Evolutionary conservation across 2,888 invertebrate species (phyloP).

Genomic region (Masnerella sp.): DNA sequence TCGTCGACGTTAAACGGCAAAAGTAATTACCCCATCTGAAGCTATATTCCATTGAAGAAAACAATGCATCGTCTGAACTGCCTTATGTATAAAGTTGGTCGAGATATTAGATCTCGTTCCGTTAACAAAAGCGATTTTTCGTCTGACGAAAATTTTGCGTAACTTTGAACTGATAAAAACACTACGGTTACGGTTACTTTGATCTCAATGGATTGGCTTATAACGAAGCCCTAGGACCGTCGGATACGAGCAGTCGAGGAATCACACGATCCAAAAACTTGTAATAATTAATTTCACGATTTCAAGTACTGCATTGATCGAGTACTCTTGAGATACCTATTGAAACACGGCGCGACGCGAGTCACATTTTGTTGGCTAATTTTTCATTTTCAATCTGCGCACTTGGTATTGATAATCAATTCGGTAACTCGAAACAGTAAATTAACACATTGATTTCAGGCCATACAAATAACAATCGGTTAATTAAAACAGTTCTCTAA

Average conservation of each 20-base stretch:
- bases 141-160: slow-evolving; percentile 3
- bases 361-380: slow-evolving; percentile 12
- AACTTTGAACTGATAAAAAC: slow-evolving; percentile 13
- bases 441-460: slow-evolving; percentile 57
- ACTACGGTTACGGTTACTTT: neutral
- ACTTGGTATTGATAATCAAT: slow-evolving; percentile 40
- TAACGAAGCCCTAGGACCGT: slow-evolving; percentile 9
- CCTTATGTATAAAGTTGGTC: slow-evolving; percentile 17
- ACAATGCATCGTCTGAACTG: slow-evolving; percentile 19
- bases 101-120: slow-evolving; percentile 11
- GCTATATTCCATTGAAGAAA: slow-evolving; percentile 23
- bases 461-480: slow-evolving; percentile 57
- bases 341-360: neutral
- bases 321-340: slow-evolving; percentile 35
- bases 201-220: neutral
- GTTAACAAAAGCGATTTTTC: slow-evolving; percentile 1
- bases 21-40: slow-evolving; percentile 20
- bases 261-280: slow-evolving; percentile 36
- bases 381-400: slow-evolving; percentile 3
- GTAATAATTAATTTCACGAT: slow-evolving; percentile 51
- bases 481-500: slow-evolving; percentile 53
- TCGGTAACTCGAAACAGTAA: slow-evolving; percentile 51
- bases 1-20: slow-evolving; percentile 14
- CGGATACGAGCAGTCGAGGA: slow-evolving; percentile 5
- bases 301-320: slow-evolving; percentile 31